Base-by-base conservation (phyloP, 2,797 vertebrate species). In the Emydoidea blandingii region DNA sequence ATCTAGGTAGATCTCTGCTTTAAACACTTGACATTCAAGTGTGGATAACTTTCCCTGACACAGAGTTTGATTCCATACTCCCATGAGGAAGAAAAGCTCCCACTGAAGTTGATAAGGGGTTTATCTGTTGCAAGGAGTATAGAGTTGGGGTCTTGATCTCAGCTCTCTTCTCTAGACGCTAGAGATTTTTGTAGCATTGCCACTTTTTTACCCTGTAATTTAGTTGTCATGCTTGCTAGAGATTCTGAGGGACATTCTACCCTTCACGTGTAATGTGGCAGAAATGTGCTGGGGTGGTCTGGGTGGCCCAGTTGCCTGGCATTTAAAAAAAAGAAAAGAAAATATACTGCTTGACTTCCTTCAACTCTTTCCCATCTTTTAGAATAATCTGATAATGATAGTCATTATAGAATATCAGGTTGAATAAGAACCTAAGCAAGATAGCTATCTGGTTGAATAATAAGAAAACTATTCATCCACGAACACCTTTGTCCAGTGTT, bases 391-490 rank as follows among this genome's bases (percentile, higher is more conserved):
- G 29, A 62, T 92, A 79, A 79, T 92, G 14, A 83, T 90, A 94
- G 72, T 88, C 89, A 88, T 50, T 18, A 50, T 86, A 88, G 49
- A 91, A 59, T 23, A 85, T 21, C 15, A 52, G 16, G 18, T 86
- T 87, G 84, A 87, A 85, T 95, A 91, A 90, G 86, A 91, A 72
- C 31, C 27, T 41, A 68, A 94, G 56, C 27, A 76, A 94, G 49
- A 89, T 68, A 68, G 84, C 82, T 41, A 3, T 86, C 37, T 68
- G 6, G 93, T 87, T 95, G 84, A 89, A 53, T 79, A 54, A 12
- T 62, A 83, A 65, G 79, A 89, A 56, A 79, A 93, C 44, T 78
- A 87, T 95, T 95, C 49, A 25, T n/a, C 90, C 54, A 79, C 85
- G 92, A 94, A 56, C 88, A 95, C 50, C 52, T 82, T 79, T 82